These are phyloP conservation scores for Lates japonicus DNA, from an alignment of 2,797 vertebrate genomes.

Conservation along the genomic window DNA sequence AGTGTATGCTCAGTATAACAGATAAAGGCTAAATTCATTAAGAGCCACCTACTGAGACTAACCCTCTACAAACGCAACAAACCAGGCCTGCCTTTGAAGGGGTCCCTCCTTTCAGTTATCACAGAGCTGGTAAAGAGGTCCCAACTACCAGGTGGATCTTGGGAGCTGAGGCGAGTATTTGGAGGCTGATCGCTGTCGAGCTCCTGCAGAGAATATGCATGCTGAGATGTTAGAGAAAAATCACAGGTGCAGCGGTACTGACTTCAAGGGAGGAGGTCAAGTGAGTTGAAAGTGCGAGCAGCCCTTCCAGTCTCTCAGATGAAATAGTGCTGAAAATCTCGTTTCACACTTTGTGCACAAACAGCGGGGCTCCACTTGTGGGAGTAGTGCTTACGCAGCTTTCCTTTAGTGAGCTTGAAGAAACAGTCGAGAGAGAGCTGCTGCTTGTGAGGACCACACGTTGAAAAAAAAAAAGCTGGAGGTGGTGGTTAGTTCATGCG, in stretches of 20 bases:
- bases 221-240: conserved; percentile 33
- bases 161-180: background rate
- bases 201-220: conserved; percentile 35
- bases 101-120: background rate
- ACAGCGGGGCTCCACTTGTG: conserved; percentile 55
- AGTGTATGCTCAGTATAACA: background rate
- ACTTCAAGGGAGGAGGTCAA: conserved; percentile 61
- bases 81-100: conserved; percentile 20
- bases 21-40: conserved; percentile 28
- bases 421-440: conserved; percentile 29
- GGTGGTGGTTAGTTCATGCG: conserved; percentile 25
- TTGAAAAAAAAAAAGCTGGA: conserved; percentile 12
- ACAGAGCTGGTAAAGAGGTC: conserved; percentile 12
- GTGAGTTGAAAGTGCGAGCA: conserved; percentile 49
- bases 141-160: background rate
- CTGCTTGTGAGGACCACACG: conserved; percentile 31
- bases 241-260: background rate
- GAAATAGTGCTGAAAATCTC: conserved; percentile 48
- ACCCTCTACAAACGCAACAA: conserved; percentile 25
- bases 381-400: conserved; percentile 62
- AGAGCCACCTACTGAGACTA: background rate
- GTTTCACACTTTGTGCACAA: conserved; percentile 52
- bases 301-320: conserved; percentile 35
- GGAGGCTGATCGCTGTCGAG: conserved; percentile 9
- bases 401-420: conserved; percentile 59